Evolutionary conservation across 2,888 invertebrate genomes (phyloP), one percentile per base, ranked within the genome.

Genomic region (Eremobia ochroleuca): DNA sequence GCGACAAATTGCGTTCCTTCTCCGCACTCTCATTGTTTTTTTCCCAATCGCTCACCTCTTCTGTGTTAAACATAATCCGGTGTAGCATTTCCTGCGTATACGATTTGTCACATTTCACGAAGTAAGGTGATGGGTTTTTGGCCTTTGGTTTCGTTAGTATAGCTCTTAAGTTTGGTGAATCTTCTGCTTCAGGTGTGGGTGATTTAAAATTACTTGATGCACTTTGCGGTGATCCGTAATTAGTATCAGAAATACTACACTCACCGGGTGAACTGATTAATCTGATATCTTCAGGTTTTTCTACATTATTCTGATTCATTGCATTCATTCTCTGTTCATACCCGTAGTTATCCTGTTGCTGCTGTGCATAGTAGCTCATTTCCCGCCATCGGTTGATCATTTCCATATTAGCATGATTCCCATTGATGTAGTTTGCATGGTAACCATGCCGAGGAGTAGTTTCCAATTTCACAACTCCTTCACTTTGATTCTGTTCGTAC

Each of bases 101-200:
- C 37, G 92, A 81, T 85, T 95, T 93, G 68, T 94, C 92, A 87
- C 83, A 87, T 90, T 95, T 94, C 4, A 89, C 82, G 64, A 92
- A 95, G 92, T 92, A 92, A 90, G 93, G 92, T 85, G 90, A 90
- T 59, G 87, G 87, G 85, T 92, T 95, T 91, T 93, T 94, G 76
- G 77, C 87, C 9, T 85, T 89, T 0, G 94, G 92, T 78, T 95
- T 94, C 6, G 97, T 97, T 75, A 98, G 93, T 71, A 98, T 91
- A 0, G 97, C 97, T 85, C 98, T 95, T 34, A 98, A 91, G 62
- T 97, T 97, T 25, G 97, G 97, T 28, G 97, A 97, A 89, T 97
- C 97, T 6, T 96, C 94, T 66, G 85, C 89, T 79, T 94, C 94
- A 40, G 93, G 93, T 58, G 93, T 92, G 5, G 91, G 85, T 72